Evolutionary conservation across 2,113 vertebrate genomes (phyloP), one percentile per base, ranked within the genome.

Genomic region (Sorex fumeus): DNA sequence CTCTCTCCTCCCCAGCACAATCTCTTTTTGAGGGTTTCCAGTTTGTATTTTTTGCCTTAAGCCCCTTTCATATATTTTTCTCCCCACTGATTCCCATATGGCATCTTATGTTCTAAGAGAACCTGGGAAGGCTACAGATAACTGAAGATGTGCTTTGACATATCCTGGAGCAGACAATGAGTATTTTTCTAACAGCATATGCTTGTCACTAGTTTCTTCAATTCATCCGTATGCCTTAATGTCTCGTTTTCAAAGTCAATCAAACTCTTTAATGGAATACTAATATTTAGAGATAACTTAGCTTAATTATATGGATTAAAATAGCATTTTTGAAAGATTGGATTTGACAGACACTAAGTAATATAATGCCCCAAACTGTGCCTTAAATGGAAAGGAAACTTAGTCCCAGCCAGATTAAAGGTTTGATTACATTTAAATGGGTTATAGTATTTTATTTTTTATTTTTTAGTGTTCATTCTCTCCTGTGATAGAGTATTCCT

Each of bases 221-320:
- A 83, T 57, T 90, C 28, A 85, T 47, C 34, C 28, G 2, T 62
- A 6, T 53, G 15, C 87, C 43, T 30, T 30, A 69, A 83, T 87
- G 53, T 87, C 60, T 95, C 53, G 62, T 86, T 86, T 89, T 85
- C 66, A 71, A 87, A 91, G 30, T 36, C 40, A 47, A 45, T 81
- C 75, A 67, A 87, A 91, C 30, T 71, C 85, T 80, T 82, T 43
- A 66, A 76, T 78, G 25, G 50, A 74, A 8, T 28, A 62, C 6
- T 43, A 34, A 21, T 32, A 53, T 83, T 79, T 50, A 74, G 32
- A 84, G 45, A 79, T 21, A 74, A 62, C 57, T 71, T 67, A 86
- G 78, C 36, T 67, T 27, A 85, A 80, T 0, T 47, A 1, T 36
- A 70, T 78, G 34, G 12, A 15, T 64, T 69, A 83, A 76, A 34